Evolutionary conservation across 2,888 invertebrate species (phyloP).

Genomic region (Drosophila suboccidentalis): DNA sequence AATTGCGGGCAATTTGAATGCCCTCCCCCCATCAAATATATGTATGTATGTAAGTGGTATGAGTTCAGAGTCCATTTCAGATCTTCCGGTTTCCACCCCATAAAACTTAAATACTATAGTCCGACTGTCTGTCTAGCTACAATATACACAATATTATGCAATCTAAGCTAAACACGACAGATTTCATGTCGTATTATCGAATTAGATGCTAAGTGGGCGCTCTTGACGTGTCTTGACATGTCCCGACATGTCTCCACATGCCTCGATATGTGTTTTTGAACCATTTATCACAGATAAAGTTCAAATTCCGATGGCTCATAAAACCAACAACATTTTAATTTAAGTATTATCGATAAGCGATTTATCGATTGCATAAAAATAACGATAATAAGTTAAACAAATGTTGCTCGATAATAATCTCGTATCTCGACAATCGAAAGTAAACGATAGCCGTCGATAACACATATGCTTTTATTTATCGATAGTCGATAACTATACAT

Average conservation of each 20-base stretch:
- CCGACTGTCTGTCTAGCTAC: neutral
- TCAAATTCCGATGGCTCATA: neutral
- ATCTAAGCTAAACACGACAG: slow-evolving; percentile 22
- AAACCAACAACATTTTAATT: too few species aligned
- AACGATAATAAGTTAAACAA: too few species aligned
- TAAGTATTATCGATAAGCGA: neutral
- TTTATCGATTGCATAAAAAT: too few species aligned
- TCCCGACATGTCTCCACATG: slow-evolving; percentile 3
- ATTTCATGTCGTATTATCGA: slow-evolving; percentile 33
- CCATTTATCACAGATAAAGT: neutral
- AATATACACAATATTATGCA: slow-evolving; percentile 14
- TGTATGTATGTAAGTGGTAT: too few species aligned
- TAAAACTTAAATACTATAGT: neutral
- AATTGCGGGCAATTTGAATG: slow-evolving; percentile 27
- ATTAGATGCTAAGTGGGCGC: slow-evolving; percentile 39
- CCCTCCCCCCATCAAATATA: neutral
- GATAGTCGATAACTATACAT: too few species aligned
- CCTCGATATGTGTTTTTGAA: neutral
- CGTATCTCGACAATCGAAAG: too few species aligned
- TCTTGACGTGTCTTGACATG: slow-evolving; percentile 5
- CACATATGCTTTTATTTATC: too few species aligned
- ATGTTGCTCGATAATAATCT: too few species aligned
- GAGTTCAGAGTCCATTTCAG: slow-evolving; percentile 4
- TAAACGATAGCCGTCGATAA: too few species aligned
- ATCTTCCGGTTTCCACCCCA: neutral